A percentile compares a stretch with the other conserved stretches of the same genome.
phyloP scores from a whole-genome alignment of 2,888 invertebrate species.

The Melangyna quadrimaculata region DNA sequence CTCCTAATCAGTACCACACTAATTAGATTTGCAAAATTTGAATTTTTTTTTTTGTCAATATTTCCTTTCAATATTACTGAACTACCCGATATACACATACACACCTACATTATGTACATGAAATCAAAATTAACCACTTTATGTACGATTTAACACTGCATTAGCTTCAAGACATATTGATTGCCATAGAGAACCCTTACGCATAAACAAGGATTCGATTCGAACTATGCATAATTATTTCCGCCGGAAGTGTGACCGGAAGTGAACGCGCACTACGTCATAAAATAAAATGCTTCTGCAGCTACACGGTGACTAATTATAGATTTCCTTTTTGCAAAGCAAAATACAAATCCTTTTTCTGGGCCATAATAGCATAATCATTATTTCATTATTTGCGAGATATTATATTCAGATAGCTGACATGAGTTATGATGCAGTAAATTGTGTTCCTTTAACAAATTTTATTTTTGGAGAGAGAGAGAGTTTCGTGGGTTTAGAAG shows the following conservation, averaged over 20 bases:
- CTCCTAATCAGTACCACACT: too few relatives aligned
- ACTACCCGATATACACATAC: too few relatives aligned
- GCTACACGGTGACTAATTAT: neutral
- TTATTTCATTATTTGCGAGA: slow-evolving; percentile 46
- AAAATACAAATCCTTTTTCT: neutral
- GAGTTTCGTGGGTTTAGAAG: neutral
- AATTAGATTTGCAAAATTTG: too few relatives aligned
- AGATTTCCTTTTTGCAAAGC: neutral
- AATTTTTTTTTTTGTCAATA: too few relatives aligned
- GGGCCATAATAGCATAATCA: slow-evolving; percentile 41
- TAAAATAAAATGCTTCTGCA: neutral
- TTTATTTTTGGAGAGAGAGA: neutral
- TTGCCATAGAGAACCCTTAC: slow-evolving; percentile 1
- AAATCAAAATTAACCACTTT: slow-evolving; percentile 23
- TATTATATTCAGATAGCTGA: slow-evolving; percentile 48
- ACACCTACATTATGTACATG: too few relatives aligned
- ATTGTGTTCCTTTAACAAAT: slow-evolving; percentile 27
- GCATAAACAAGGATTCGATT: slow-evolving; percentile 18
- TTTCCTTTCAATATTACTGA: too few relatives aligned
- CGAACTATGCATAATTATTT: slow-evolving; percentile 32
- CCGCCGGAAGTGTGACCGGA: slow-evolving; percentile 30
- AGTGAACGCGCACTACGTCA: neutral
- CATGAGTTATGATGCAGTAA: slow-evolving; percentile 66
- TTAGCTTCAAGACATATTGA: slow-evolving; percentile 47
- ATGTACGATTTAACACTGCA: slow-evolving; percentile 33